Base-by-base conservation (phyloP, 1,140 invertebrate species). In the Marisa cornuarietis region DNA sequence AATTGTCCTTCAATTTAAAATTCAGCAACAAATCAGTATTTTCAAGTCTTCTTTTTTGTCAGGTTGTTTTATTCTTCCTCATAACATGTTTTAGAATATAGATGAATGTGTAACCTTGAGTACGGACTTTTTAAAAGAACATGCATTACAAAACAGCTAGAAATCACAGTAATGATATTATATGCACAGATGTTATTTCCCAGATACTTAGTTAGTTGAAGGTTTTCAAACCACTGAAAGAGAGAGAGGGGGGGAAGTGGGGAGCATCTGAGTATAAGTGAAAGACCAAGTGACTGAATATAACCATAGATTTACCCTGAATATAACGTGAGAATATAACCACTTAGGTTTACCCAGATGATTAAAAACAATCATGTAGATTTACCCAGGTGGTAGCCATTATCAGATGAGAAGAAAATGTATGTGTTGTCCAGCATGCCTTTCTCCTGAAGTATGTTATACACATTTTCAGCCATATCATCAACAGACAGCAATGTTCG, bases 361-460 rank as follows among this genome's bases (percentile, higher is more conserved):
- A 71, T 8, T 20, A n/a, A 22, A 24, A 6, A 11, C 10, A 16
- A 22, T 22, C 8, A 14, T 22, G 7, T 20, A 52, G 4, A 71
- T 14, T 78, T 75, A 91, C 95, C 96, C 85, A 97, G 91, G 91
- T 97, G 96, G 91, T 94, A 97, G 72, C 96, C 96, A 92, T 97
- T 96, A 88, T 98, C 96, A 0, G 96, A 96, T 0, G 95, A 95
- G 84, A 95, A 96, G 71, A 97, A 94, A 0, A 97, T 87, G 86
- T 95, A 96, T 8, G 96, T 97, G 84, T 95, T 93, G 10, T 95
- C 90, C 11, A 96, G 86, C 5, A 94, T 63, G 13, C 92, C 87
- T 22, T 91, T 88, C 7, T 89, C 82, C 66, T 93, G 90, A 65
- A 96, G 87, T 42, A 91, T 87, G 4, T 91, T 84, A 20, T 96